Conservation (phyloP, 1,140 invertebrate genomes). For the Ruditapes philippinarum region DNA sequence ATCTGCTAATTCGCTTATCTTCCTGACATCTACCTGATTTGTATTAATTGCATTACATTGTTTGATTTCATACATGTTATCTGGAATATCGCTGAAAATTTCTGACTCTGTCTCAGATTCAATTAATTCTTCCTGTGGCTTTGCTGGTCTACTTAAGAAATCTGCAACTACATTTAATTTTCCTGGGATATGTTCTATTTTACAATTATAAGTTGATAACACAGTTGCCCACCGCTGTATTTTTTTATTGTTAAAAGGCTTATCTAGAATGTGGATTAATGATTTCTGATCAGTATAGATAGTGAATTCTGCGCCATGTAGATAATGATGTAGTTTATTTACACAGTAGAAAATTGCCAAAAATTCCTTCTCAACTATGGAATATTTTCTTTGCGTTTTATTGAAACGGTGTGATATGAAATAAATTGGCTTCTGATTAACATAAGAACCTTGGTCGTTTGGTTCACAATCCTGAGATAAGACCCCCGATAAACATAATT, state of each 20-base stretch:
- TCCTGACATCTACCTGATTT: too few relatives aligned
- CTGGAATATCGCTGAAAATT: constrained; percentile 50
- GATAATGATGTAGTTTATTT: constrained; percentile 76
- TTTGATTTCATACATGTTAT: not conserved
- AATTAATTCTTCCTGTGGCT: not conserved
- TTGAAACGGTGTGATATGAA: constrained; percentile 74
- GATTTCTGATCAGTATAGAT: constrained; percentile 68
- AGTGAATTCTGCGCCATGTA: constrained; percentile 72
- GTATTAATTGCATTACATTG: too few relatives aligned
- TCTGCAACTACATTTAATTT: constrained; percentile 68
- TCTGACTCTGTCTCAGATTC: not conserved
- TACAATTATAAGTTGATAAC: constrained; percentile 63
- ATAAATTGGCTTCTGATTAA: constrained; percentile 66
- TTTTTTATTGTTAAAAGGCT: constrained; percentile 71
- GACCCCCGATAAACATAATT: constrained; percentile 4
- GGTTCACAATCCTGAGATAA: constrained; percentile 16
- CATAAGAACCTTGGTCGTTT: not conserved
- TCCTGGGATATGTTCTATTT: constrained; percentile 66
- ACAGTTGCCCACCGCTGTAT: constrained; percentile 68
- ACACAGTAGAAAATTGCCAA: constrained; percentile 75
- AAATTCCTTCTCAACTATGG: constrained; percentile 73
- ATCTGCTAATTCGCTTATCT: too few relatives aligned
- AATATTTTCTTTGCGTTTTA: constrained; percentile 64
- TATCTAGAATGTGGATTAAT: constrained; percentile 53
- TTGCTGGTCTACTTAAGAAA: constrained; percentile 52